Conservation (phyloP, 2,888 invertebrate genomes). For the Eueremaeus valkanovi region DNA sequence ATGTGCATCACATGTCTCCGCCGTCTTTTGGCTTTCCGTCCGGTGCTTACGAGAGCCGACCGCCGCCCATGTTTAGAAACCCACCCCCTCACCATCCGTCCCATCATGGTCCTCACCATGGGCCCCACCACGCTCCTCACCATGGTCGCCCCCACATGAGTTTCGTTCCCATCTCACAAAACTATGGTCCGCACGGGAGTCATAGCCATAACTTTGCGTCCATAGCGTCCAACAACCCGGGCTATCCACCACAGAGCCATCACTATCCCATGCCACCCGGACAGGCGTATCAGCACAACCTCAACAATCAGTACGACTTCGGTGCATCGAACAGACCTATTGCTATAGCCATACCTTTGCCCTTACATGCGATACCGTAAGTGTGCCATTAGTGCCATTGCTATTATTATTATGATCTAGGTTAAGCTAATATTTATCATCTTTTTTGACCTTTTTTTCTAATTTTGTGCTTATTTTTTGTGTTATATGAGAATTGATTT, state of each 20-base stretch:
- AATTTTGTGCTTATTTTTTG: no score
- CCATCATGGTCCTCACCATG: neutral
- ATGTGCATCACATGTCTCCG: neutral
- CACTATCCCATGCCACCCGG: neutral
- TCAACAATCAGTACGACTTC: conserved; percentile 11
- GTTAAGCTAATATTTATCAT: no score
- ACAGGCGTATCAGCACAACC: no score
- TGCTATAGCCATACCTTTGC: conserved; percentile 8
- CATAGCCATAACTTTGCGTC: neutral
- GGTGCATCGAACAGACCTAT: neutral
- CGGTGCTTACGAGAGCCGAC: neutral
- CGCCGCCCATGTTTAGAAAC: neutral
- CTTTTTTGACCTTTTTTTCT: no score
- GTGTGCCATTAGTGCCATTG: neutral
- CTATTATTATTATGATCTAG: no score
- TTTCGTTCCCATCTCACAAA: neutral
- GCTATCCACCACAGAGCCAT: neutral
- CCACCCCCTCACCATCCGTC: neutral
- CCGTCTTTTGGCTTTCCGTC: neutral
- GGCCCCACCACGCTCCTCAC: neutral
- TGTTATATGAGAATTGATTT: neutral
- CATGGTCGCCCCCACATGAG: neutral
- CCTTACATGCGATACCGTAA: conserved; percentile 9
- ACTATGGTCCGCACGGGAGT: neutral
- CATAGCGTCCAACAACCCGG: neutral